phyloP scores from a whole-genome alignment of 2,113 vertebrate genomes.

The Syngnathus typhle region DNA sequence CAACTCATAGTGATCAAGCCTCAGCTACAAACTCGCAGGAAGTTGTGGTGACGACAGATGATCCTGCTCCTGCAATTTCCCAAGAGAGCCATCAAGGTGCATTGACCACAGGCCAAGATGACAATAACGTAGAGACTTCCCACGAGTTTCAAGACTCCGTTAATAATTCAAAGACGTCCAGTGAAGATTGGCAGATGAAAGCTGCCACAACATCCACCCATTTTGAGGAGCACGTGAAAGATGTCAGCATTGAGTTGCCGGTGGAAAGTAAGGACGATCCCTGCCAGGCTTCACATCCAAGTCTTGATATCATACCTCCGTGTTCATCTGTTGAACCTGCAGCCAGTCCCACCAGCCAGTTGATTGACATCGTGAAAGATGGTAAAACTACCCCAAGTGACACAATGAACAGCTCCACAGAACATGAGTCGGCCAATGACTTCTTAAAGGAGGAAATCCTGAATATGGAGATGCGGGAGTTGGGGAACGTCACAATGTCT shows the following conservation, averaged over 20 bases:
- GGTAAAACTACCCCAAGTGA: neutral
- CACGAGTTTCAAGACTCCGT: neutral
- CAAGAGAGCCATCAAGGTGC: neutral
- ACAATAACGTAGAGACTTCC: neutral
- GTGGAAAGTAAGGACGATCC: neutral
- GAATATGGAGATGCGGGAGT: neutral
- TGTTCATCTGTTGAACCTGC: neutral
- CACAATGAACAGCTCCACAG: neutral
- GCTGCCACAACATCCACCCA: neutral
- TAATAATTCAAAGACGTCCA: neutral
- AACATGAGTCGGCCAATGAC: constrained; percentile 1
- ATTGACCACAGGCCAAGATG: neutral
- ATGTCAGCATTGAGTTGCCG: neutral
- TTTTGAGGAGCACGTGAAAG: neutral
- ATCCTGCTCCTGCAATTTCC: neutral
- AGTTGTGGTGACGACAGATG: neutral
- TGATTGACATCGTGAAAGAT: constrained; percentile 1
- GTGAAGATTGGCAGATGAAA: neutral
- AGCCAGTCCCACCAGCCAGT: neutral
- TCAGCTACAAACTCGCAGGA: neutral
- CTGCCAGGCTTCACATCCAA: neutral
- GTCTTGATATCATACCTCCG: neutral
- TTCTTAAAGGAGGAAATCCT: constrained; percentile 2
- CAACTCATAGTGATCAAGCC: neutral
- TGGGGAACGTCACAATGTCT: neutral